Evolutionary conservation across 2,797 vertebrate species (phyloP), one percentile per base, ranked within the genome.

Genomic region (Chaetophractus vellerosus): DNA sequence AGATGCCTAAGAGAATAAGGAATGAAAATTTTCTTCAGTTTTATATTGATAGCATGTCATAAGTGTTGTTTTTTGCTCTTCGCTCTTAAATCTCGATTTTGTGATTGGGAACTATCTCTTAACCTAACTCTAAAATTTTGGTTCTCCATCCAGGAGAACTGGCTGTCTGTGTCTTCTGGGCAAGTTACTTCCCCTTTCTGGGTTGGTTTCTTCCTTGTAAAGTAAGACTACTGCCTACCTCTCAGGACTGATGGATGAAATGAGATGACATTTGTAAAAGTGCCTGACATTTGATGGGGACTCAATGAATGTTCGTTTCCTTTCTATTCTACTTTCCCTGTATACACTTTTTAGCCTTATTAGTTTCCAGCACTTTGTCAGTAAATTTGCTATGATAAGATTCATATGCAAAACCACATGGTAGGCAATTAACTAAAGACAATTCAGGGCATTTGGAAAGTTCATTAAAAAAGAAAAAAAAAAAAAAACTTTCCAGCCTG

Each of bases 81-180:
- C 45, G 12, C 36, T 93, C 38, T 89, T 88, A 78, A 78, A 93
- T 28, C 48, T 86, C n/a, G 59, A 9, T 38, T 78, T 95, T 59
- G 10, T 78, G 12, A 76, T 96, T 72, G n/a, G 1, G 45, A 45
- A 45, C 45, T 81, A 3, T 71, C 36, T 81, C 74, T 57, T 41
- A 79, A 87, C 4, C n/a, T 48, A 75, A 24, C 11, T 57, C 24
- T 89, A 1, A 38, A 85, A 38, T 76, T 95, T 92, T 41, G 5
- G 52, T 66, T 91, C n/a, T 94, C 31, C 1, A 45, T 33, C 48
- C 19, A 81, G 31, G 14, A 83, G 41, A 84, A 92, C 45, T 55
- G 45, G 50, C n/a, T 24, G 0, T 38, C 21, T 48, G 12, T 48
- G 12, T 64, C 8, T 57, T 75, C 52, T 84, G 79, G 64, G 12